phyloP scores from a whole-genome alignment of 2,888 invertebrate genomes.

The Uropetala carovei region DNA sequence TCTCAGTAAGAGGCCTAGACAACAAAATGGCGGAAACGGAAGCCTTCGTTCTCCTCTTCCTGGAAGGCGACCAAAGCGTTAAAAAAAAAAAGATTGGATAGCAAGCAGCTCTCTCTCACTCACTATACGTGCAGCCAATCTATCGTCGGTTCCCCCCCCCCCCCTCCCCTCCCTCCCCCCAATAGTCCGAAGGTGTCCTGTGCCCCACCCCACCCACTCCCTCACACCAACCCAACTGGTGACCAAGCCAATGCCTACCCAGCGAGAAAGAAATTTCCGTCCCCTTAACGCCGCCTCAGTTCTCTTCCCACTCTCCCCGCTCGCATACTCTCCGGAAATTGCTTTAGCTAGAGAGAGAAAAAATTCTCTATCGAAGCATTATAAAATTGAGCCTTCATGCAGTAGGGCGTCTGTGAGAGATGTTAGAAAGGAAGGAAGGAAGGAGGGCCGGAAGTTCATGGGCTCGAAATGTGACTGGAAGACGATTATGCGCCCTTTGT shows the following conservation, averaged over 20 bases:
- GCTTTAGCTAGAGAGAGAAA: constrained; percentile 53
- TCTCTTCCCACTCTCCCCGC: neutral
- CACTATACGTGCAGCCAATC: neutral
- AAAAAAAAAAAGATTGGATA: neutral
- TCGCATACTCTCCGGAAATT: constrained; percentile 40
- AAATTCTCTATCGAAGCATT: constrained; percentile 23
- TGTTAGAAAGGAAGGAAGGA: neutral
- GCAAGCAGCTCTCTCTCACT: neutral
- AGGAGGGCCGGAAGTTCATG: neutral
- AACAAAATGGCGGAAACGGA: constrained; percentile 59
- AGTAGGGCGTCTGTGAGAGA: neutral
- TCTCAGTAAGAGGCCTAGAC: neutral
- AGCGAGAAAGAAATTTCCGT: constrained; percentile 61
- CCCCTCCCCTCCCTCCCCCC: neutral
- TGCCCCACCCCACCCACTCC: neutral
- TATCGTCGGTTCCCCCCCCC: neutral
- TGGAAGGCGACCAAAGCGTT: constrained; percentile 11
- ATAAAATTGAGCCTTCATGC: constrained; percentile 33
- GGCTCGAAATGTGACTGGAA: neutral
- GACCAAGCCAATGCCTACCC: neutral
- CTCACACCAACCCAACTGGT: neutral
- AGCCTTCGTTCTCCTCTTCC: constrained; percentile 7
- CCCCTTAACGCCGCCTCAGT: neutral
- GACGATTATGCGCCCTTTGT: neutral
- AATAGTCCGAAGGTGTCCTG: constrained; percentile 28